These are phyloP conservation scores for Platichthys flesus DNA, from an alignment of 2,113 vertebrate species.

Conservation along the genomic window DNA sequence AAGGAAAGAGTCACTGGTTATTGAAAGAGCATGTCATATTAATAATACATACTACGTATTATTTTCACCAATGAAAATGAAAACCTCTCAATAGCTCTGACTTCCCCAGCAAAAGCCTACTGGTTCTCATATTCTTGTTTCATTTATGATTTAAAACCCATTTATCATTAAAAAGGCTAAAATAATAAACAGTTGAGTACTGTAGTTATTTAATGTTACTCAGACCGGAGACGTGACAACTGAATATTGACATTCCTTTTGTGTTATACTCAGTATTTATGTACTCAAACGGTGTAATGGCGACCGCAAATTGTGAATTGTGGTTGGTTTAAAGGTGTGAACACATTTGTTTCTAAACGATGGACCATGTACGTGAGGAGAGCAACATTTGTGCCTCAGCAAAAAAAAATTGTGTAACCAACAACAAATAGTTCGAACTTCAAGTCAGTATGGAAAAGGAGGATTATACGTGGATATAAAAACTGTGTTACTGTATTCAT, in stretches of 20 bases:
- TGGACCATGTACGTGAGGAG: background rate
- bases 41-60: background rate
- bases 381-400: background rate
- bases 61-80: background rate
- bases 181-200: background rate
- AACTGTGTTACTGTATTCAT: no score
- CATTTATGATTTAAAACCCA: background rate
- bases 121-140: background rate
- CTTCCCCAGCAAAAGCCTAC: background rate
- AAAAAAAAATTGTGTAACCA: no score
- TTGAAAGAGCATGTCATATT: constrained; percentile 19
- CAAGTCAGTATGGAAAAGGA: no score
- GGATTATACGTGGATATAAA: no score
- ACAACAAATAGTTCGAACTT: no score
- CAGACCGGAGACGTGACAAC: background rate
- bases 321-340: background rate
- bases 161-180: constrained; percentile 8
- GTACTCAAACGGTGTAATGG: background rate
- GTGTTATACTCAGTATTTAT: background rate
- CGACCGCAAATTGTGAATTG: background rate
- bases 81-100: background rate
- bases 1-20: constrained; percentile 2
- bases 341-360: background rate
- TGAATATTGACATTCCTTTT: background rate
- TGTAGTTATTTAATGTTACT: background rate